phyloP scores from a whole-genome alignment of 2,113 vertebrate species.

The Numenius arquata region DNA sequence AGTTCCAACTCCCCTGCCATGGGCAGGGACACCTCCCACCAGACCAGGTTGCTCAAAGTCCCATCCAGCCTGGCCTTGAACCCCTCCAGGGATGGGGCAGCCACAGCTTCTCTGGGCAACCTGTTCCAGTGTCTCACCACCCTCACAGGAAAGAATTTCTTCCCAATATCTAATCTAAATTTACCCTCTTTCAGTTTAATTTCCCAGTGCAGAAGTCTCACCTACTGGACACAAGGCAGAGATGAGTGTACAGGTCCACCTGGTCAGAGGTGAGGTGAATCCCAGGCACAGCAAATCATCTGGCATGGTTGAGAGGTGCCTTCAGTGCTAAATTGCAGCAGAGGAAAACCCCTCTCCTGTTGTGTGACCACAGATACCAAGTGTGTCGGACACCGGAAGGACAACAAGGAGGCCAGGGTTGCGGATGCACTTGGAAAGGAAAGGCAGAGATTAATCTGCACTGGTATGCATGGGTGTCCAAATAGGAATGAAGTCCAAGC shows the following conservation, averaged over 20 bases:
- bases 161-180: too few relatives aligned
- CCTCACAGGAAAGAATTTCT: too few relatives aligned
- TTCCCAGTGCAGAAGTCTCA: not conserved
- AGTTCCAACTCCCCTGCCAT: too few relatives aligned
- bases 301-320: not conserved
- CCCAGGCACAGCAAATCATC: not conserved
- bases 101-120: too few relatives aligned
- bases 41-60: too few relatives aligned
- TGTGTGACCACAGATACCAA: not conserved
- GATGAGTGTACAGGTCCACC: not conserved
- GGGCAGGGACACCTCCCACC: too few relatives aligned
- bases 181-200: too few relatives aligned
- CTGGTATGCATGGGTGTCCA: rapidly evolving
- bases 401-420: not conserved
- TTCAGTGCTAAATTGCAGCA: not conserved
- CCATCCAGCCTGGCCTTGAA: too few relatives aligned
- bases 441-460: not conserved
- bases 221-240: not conserved
- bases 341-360: not conserved
- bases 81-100: too few relatives aligned
- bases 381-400: rapidly evolving
- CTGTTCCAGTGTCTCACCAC: too few relatives aligned
- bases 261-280: not conserved
- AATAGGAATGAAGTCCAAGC: not conserved
- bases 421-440: not conserved